Conservation (phyloP, 2,113 vertebrate species). For the Rhipidura dahli region DNA sequence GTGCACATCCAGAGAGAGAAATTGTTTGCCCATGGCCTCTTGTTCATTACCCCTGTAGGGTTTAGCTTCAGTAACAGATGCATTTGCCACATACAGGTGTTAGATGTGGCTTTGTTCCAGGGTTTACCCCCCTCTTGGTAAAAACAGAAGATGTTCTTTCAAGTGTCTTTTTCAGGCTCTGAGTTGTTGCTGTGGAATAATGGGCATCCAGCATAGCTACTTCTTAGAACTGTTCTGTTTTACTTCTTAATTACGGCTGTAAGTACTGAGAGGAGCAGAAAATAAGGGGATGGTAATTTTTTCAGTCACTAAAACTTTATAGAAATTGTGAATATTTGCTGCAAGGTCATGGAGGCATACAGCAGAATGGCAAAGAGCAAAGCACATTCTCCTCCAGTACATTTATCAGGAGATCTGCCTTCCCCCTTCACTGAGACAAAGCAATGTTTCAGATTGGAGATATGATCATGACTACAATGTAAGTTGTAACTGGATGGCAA, state of each 20-base stretch:
- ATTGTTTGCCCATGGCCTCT: neutral
- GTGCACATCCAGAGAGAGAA: neutral
- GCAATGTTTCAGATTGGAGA: neutral
- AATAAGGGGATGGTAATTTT: neutral
- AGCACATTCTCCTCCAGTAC: neutral
- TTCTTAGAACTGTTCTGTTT: neutral
- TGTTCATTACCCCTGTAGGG: neutral
- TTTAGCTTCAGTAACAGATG: slow-evolving; percentile 5
- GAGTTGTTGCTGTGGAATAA: neutral
- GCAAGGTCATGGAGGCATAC: neutral
- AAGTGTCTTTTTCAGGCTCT: neutral
- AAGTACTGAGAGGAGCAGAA: neutral
- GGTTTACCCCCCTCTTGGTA: neutral
- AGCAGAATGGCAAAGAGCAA: neutral
- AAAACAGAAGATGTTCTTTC: neutral
- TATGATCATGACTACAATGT: neutral
- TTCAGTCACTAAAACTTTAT: neutral
- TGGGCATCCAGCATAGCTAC: neutral
- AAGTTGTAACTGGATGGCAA: neutral
- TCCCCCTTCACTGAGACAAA: neutral
- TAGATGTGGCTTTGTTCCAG: neutral
- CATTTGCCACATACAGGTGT: neutral
- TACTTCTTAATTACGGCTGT: neutral
- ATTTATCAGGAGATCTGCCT: neutral
- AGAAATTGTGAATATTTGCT: neutral